Evolutionary conservation across 2,888 invertebrate genomes (phyloP), one percentile per base, ranked within the genome.

Genomic region (Asteroscopus sphinx): DNA sequence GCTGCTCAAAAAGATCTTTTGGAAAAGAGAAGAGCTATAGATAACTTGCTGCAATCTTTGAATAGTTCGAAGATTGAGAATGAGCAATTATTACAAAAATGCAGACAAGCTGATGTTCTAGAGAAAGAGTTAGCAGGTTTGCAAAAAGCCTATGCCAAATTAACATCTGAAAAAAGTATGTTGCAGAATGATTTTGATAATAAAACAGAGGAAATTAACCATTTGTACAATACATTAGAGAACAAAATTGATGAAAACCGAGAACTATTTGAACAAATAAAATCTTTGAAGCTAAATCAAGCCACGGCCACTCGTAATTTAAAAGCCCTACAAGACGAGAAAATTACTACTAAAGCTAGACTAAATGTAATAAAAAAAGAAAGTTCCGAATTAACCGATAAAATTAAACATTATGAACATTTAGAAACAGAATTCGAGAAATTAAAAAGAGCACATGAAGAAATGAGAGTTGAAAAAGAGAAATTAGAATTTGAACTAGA

Each of bases 221-320:
- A 80, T 55, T 77, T 90, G 46, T 69, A 71, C 30, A 77, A 82
- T 41, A 68, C 54, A 5, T 69, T 92, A 35, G 80, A 90, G 59
- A 65, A 15, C 1, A 88, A 86, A 80, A 83, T 75, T 28, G 80
- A 85, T 51, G 89, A 91, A 73, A 91, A 89, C 48, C 67, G 54
- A 55, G 63, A 73, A 3, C 70, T 91, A 42, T 58, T 52, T 41
- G 53, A 79, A 35, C 69, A 87, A 57, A 66, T 89, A 9, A 76
- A 80, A 51, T 48, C 37, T 2, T 73, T 88, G 47, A 70, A 88
- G 49, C 16, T 37, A 4, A 65, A 72, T 39, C 77, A 89, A 68
- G 52, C 62, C 13, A 39, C 68, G 47, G 59, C 75, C 2, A 66
- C 73, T 30, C 73, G 61, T 53, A 79, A 80, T 47, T 75, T 90